A percentile compares a stretch with the other conserved stretches of the same genome.
phyloP scores from a whole-genome alignment of 2,113 vertebrate genomes.

The Aegotheles bennettii region DNA sequence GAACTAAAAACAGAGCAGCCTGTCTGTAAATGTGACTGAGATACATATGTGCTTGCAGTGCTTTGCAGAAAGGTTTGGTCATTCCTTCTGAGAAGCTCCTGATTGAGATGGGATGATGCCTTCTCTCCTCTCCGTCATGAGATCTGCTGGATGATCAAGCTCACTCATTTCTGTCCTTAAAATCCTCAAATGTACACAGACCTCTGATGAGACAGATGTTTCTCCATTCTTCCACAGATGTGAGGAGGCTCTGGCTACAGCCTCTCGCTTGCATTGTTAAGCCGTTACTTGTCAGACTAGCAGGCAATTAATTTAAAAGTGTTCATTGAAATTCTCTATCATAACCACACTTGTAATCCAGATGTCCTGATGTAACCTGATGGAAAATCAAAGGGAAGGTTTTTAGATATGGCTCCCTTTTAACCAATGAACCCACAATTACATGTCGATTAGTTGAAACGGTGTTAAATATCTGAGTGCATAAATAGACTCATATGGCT shows the following conservation, averaged over 20 bases:
- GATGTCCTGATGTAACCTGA: neutral
- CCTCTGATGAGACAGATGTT: rapidly evolving
- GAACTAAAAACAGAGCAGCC: neutral
- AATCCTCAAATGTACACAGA: neutral
- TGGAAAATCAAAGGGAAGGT: neutral
- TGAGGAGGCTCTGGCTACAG: neutral
- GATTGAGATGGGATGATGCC: neutral
- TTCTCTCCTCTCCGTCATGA: neutral
- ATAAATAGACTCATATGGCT: neutral
- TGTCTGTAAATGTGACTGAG: neutral
- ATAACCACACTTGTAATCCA: neutral
- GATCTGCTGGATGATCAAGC: neutral
- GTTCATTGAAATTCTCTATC: neutral
- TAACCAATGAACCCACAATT: neutral
- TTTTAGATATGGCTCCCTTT: neutral
- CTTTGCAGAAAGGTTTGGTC: neutral
- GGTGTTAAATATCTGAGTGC: neutral
- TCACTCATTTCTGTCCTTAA: neutral
- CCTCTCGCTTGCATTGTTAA: neutral
- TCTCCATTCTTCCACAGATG: neutral
- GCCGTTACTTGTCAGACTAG: neutral
- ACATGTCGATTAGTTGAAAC: neutral
- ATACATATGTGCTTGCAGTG: neutral
- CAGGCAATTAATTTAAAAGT: neutral
- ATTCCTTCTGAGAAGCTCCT: neutral